Conservation (phyloP, 2,797 vertebrate genomes). For the Cuniculus paca region DNA sequence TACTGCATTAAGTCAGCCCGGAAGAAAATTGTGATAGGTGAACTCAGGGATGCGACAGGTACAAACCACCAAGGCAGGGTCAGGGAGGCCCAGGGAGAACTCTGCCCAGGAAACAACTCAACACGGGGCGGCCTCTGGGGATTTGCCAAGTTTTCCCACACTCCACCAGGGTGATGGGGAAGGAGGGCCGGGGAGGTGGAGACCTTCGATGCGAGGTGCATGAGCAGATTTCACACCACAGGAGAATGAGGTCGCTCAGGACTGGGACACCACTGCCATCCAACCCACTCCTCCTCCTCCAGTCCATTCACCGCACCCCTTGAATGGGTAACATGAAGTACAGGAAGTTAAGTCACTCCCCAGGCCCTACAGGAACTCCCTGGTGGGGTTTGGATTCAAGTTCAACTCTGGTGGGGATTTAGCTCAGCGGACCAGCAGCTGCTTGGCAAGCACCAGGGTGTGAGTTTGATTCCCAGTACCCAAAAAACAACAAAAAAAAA, state of each 20-base stretch:
- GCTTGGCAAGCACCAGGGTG: too few relatives aligned
- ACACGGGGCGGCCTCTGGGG: neutral
- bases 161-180: neutral
- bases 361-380: neutral
- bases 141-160: neutral
- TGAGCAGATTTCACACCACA: neutral
- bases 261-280: neutral
- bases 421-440: too few relatives aligned
- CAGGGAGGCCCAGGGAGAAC: neutral
- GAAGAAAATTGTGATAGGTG: neutral
- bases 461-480: too few relatives aligned
- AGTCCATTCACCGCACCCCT: neutral
- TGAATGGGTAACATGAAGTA: neutral
- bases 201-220: neutral
- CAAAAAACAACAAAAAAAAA: too few relatives aligned
- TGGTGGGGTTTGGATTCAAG: neutral
- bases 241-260: neutral
- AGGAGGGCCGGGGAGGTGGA: neutral
- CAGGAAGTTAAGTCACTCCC: neutral
- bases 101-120: neutral
- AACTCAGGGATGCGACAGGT: neutral
- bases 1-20: neutral
- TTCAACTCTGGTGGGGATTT: neutral
- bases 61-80: neutral
- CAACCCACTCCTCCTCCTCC: neutral